Base-by-base conservation (phyloP, 2,113 vertebrate genomes). In the Motacilla alba region DNA sequence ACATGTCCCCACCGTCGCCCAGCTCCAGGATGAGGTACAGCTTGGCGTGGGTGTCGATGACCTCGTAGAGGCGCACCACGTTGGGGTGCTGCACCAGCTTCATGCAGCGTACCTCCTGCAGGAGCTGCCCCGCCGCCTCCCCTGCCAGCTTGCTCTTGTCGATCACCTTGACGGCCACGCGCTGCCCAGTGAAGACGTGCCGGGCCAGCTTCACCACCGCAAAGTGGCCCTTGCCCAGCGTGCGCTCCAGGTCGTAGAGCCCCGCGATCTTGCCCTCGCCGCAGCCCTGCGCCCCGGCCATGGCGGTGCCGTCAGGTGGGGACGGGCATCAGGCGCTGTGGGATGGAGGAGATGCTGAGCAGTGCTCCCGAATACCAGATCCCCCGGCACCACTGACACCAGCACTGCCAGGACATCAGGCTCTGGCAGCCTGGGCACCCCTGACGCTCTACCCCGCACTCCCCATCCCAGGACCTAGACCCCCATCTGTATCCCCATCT, bases 11-110 rank as follows among this genome's bases (percentile, higher is more conserved):
- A 0, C 99, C 99, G 2, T 99, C 98, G 0, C 98, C 99, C 97
- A 99, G 98, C 98, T 99, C 99, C 98, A 99, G 98, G 91, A 99
- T 98, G 83, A 99, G 98, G 98, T 99, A 98, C 86, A 99, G 98
- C 94, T 98, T 99, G 97, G 98, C 97, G 15, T 98, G 98, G 4
- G 98, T 99, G 97, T 99, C 98, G 16, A 99, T 99, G 91, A 99
- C 99, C 96, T 99, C 98, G 52, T 99, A 99, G 41, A 99, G 98
- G 15, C 98, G 98, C 35, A 99, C 99, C 94, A 99, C 98, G 1
- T 99, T 99, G 95, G 99, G 99, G 95, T 99, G 98, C 97, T 98
- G 98, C 70, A 99, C 98, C 96, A 98, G 96, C 96, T 98, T 98
- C 98, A 99, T 99, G 95, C 99, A 99, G 82, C 98, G 97, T 86